Conservation (phyloP, 92 coral and sea anemone species). For the Palythoa caribaeorum region DNA sequence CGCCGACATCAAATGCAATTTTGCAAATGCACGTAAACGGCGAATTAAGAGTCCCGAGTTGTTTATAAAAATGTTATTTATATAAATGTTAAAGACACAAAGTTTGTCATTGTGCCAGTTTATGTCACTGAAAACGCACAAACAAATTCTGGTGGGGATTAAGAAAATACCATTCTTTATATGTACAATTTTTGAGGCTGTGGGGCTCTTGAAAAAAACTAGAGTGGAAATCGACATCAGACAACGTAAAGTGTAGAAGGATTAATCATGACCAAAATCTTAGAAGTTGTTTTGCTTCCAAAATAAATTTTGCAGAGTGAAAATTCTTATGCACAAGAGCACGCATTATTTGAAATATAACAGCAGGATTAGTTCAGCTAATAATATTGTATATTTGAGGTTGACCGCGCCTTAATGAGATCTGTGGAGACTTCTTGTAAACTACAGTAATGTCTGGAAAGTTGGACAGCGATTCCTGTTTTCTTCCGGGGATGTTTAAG, state of each 20-base stretch:
- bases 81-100: background rate
- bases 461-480: slow-evolving; percentile 10
- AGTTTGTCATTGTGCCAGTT: background rate
- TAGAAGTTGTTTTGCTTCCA: too few species aligned
- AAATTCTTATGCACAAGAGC: background rate
- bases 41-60: background rate
- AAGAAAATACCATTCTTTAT: background rate
- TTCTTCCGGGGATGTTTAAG: slow-evolving; percentile 24
- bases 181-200: background rate
- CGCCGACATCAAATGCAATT: too few species aligned
- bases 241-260: too few species aligned
- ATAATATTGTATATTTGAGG: slow-evolving; percentile 17
- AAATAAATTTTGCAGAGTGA: too few species aligned
- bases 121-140: background rate
- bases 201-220: too few species aligned
- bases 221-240: too few species aligned
- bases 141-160: background rate
- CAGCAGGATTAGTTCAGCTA: background rate
- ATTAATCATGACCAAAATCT: too few species aligned
- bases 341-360: background rate
- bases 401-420: slow-evolving; percentile 46
- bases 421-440: slow-evolving; percentile 29
- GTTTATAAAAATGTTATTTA: background rate
- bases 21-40: background rate
- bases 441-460: slow-evolving; percentile 19